Percentiles rank a stretch among this genome's conserved stretches.
Evolutionary conservation across 2,113 vertebrate species (phyloP).

Genomic region (Tautogolabrus adspersus): DNA sequence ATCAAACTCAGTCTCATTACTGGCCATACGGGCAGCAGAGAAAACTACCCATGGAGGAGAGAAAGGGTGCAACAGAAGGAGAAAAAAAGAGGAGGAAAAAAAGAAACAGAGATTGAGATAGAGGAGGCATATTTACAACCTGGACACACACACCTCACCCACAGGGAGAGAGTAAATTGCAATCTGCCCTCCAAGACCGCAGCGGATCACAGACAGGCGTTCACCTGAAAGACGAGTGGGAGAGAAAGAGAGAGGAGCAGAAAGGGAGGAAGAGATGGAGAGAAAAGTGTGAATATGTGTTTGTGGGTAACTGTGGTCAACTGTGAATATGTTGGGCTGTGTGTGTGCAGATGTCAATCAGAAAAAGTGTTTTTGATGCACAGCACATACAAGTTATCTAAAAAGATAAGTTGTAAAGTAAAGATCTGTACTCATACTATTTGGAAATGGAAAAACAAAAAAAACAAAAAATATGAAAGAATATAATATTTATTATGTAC

Average conservation of each 20-base stretch:
- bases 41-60: conserved; percentile 47
- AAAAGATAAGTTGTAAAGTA: too few relatives aligned
- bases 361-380: background rate
- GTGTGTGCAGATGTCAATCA: background rate
- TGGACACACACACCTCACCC: conserved; percentile 88
- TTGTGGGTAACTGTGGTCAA: conserved; percentile 58
- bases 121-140: conserved; percentile 97
- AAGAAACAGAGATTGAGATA: conserved; percentile 55
- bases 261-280: conserved; percentile 23
- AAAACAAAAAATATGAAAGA: background rate
- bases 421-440: too few relatives aligned
- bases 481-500: too few relatives aligned
- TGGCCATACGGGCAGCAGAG: conserved; percentile 84
- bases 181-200: conserved; percentile 83
- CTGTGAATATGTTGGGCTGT: conserved; percentile 38
- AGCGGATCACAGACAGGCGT: conserved; percentile 66
- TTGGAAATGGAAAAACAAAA: background rate
- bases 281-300: conserved; percentile 50
- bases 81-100: conserved; percentile 19
- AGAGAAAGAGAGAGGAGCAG: conserved; percentile 46
- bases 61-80: conserved; percentile 73
- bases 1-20: conserved; percentile 99
- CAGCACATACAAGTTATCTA: too few relatives aligned
- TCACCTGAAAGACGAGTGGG: conserved; percentile 70
- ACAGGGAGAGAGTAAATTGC: conserved; percentile 95